Percentiles rank a stretch among this genome's conserved stretches.
Evolutionary conservation across 2,888 invertebrate genomes (phyloP).

Genomic region (Pandemis corylana): DNA sequence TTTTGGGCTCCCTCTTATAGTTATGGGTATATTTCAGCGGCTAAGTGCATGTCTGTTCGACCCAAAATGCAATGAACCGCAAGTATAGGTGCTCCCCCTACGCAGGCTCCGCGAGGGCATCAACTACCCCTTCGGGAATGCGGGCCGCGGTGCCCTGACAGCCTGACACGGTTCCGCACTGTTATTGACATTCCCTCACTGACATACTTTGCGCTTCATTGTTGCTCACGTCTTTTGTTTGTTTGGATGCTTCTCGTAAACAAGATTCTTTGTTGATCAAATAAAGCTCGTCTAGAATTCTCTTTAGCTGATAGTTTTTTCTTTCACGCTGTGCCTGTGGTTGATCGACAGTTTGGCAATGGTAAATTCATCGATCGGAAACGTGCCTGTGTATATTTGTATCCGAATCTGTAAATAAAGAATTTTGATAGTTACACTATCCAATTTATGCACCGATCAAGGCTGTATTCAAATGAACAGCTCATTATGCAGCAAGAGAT

Average conservation of each 20-base stretch:
- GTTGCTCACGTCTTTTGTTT: conserved; percentile 31
- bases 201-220: conserved; percentile 31
- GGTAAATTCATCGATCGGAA: background rate
- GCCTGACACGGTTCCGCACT: conserved; percentile 7
- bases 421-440: background rate
- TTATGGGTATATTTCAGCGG: background rate
- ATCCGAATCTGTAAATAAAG: background rate
- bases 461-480: background rate
- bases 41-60: background rate
- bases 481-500: background rate
- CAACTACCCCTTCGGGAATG: conserved; percentile 1
- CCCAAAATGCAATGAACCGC: background rate
- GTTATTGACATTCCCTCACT: conserved; percentile 23
- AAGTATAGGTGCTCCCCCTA: background rate
- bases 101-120: background rate
- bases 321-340: too few relatives aligned
- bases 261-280: conserved; percentile 5
- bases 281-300: conserved; percentile 1
- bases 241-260: background rate
- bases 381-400: background rate
- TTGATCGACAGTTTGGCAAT: background rate
- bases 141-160: conserved; percentile 10
- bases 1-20: too few relatives aligned
- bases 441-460: background rate
- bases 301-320: background rate